Percentiles rank a stretch among this genome's conserved stretches.
These are phyloP conservation scores for Myotis brandtii DNA, from an alignment of 2,113 vertebrate species.

Conservation along the genomic window DNA sequence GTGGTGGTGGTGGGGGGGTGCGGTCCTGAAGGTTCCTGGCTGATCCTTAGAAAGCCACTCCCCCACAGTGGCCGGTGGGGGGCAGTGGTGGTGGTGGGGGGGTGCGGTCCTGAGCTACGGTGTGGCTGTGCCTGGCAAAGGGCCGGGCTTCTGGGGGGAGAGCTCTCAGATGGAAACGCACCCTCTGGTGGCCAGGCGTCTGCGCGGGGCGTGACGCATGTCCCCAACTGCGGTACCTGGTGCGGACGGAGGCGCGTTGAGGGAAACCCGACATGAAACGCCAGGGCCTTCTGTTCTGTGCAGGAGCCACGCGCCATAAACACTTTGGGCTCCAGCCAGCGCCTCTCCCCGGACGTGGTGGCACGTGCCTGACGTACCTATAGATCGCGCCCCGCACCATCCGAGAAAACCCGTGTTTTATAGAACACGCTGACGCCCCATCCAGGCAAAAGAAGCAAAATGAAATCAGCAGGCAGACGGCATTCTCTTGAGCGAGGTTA, in stretches of 20 bases:
- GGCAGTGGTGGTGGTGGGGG: not conserved
- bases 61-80: not conserved
- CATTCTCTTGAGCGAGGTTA: slow-evolving; percentile 79
- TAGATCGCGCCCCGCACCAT: slow-evolving; percentile 67
- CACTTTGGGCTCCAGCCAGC: slow-evolving; percentile 64
- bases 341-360: slow-evolving; percentile 44
- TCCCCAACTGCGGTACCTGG: slow-evolving; percentile 52
- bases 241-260: slow-evolving; percentile 70
- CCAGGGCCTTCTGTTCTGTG: slow-evolving; percentile 62
- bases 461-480: slow-evolving; percentile 73
- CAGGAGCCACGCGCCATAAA: slow-evolving; percentile 71
- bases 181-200: slow-evolving; percentile 1
- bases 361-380: slow-evolving; percentile 67
- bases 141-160: slow-evolving; percentile 65
- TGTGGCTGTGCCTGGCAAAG: slow-evolving; percentile 78
- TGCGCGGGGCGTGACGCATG: slow-evolving; percentile 34
- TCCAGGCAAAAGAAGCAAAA: slow-evolving; percentile 71
- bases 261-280: slow-evolving; percentile 72
- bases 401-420: slow-evolving; percentile 80
- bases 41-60: slow-evolving; percentile 82
- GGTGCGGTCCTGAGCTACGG: slow-evolving; percentile 52
- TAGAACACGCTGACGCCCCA: slow-evolving; percentile 79
- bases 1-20: too few species aligned
- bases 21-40: slow-evolving; percentile 85
- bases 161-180: not conserved